Conservation (phyloP, 2,113 vertebrate species). For the Capreolus pygargus region DNA sequence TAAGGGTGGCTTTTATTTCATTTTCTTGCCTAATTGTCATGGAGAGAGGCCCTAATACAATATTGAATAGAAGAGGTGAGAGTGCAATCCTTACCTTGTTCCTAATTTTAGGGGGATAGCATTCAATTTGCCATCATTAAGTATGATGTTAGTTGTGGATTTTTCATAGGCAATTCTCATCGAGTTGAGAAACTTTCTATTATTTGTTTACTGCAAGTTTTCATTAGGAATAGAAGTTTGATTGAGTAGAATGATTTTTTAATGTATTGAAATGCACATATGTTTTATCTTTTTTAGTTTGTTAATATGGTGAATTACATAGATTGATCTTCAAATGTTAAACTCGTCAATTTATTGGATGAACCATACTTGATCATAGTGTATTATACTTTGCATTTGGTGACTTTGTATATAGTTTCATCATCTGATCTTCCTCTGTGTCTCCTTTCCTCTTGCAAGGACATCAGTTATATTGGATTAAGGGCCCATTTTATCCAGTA, state of each 20-base stretch:
- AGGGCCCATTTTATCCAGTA: background rate
- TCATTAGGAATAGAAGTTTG: background rate
- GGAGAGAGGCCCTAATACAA: background rate
- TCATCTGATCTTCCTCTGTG: background rate
- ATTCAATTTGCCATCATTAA: background rate
- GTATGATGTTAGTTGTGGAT: background rate
- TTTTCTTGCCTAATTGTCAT: background rate
- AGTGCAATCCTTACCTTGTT: background rate
- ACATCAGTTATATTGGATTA: background rate
- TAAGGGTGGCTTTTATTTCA: background rate
- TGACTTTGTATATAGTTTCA: background rate
- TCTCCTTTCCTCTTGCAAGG: background rate
- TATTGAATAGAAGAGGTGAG: background rate
- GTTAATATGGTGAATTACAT: background rate
- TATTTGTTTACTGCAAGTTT: background rate
- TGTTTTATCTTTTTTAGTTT: background rate
- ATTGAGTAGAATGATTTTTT: background rate
- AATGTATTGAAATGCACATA: background rate
- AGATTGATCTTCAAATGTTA: background rate
- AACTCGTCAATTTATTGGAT: background rate
- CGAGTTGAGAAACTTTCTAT: background rate
- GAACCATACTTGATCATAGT: background rate
- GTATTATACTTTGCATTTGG: background rate
- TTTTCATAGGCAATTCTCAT: background rate
- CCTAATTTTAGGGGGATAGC: background rate